Evolutionary conservation across 2,797 vertebrate species (phyloP).

Genomic region (Hydrolagus colliei): DNA sequence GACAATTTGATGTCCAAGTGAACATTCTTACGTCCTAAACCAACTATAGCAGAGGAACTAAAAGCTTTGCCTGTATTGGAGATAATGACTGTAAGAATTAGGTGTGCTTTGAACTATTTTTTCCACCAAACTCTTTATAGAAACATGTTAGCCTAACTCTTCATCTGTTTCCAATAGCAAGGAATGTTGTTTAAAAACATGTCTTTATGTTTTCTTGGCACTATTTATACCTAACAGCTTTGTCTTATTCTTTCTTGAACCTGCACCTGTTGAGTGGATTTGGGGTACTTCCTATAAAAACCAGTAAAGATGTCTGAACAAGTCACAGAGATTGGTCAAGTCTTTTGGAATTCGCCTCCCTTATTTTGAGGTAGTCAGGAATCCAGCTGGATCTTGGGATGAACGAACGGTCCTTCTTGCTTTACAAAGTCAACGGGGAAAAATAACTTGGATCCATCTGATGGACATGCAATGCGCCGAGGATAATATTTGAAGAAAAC

Average conservation of each 20-base stretch:
- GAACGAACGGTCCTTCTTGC: background rate
- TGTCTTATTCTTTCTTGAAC: background rate
- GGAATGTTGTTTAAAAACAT: background rate
- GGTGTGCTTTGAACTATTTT: constrained; percentile 1
- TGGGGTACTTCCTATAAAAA: constrained; percentile 5
- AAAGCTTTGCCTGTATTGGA: background rate
- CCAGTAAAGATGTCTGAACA: background rate
- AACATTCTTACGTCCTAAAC: background rate
- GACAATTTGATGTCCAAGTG: background rate
- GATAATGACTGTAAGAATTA: background rate
- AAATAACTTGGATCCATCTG: too few species aligned
- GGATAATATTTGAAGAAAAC: too few species aligned
- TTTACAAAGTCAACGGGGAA: too few species aligned
- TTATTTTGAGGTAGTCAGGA: background rate
- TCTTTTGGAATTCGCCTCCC: background rate
- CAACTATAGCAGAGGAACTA: background rate
- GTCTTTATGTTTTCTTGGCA: background rate
- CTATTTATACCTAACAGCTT: background rate
- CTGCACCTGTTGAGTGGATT: background rate
- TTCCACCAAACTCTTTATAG: background rate
- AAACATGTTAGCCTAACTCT: background rate
- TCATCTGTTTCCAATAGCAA: constrained; percentile 19
- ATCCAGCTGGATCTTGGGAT: background rate
- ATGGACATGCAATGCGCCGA: too few species aligned
- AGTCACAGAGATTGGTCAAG: background rate